Evolutionary conservation across 92 coral and sea anemone genomes (phyloP).

Genomic region (Isaurus tuberculatus): DNA sequence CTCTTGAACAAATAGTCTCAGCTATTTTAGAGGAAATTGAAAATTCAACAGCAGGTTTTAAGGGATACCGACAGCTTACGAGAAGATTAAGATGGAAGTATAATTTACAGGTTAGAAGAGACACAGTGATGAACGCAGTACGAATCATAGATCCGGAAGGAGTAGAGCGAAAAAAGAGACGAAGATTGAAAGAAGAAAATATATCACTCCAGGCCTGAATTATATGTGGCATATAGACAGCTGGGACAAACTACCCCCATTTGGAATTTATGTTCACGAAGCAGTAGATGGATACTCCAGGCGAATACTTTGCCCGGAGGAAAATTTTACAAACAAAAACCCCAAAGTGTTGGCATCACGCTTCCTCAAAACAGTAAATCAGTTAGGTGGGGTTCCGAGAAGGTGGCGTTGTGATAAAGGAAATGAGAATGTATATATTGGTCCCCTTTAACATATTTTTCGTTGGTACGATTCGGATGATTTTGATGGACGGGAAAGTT

Average conservation of each 20-base stretch:
- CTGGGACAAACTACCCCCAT: not conserved
- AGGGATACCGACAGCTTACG: conserved; percentile 62
- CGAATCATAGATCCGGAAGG: conserved; percentile 67
- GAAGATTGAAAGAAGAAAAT: conserved; percentile 39
- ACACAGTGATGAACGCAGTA: conserved; percentile 54
- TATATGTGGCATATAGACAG: conserved; percentile 11
- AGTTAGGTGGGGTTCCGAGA: conserved; percentile 53
- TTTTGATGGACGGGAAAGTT: conserved; percentile 47
- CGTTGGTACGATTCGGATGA: conserved; percentile 52
- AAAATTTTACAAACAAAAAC: too few species aligned
- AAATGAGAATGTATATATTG: conserved; percentile 52
- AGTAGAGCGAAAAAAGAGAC: conserved; percentile 51
- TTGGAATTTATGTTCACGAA: not conserved
- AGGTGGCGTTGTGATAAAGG: conserved; percentile 45
- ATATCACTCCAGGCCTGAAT: conserved; percentile 37
- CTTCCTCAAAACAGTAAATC: conserved; percentile 34
- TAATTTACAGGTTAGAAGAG: conserved; percentile 55
- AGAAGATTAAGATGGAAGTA: conserved; percentile 48
- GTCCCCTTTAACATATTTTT: conserved; percentile 49
- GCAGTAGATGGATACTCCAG: conserved; percentile 12
- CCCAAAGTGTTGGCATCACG: not conserved
- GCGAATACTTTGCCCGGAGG: conserved; percentile 18
- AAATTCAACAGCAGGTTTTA: conserved; percentile 46
- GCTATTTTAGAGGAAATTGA: conserved; percentile 56
- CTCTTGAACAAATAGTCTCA: not conserved